Conservation (phyloP, 2,113 vertebrate species). For the Tangachromis dhanisi region DNA sequence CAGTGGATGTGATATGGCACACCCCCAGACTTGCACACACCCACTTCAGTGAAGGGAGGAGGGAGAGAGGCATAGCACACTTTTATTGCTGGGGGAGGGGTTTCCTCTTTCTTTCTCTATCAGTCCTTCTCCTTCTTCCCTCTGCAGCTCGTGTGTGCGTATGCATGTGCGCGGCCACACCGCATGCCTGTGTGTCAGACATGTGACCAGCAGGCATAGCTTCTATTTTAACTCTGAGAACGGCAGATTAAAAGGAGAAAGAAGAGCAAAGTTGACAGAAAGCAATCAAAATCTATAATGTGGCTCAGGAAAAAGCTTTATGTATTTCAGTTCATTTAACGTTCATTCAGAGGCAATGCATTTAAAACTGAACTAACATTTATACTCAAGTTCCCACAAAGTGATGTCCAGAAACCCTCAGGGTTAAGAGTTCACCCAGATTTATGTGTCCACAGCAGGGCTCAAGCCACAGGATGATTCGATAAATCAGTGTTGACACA, state of each 20-base stretch:
- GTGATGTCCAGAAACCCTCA: neutral
- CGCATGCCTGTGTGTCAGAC: slow-evolving; percentile 63
- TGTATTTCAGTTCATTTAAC: neutral
- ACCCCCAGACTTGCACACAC: slow-evolving; percentile 51
- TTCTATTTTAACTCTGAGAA: slow-evolving; percentile 72
- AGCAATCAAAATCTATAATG: neutral
- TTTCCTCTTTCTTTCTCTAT: neutral
- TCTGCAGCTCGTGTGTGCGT: slow-evolving; percentile 32
- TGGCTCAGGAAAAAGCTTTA: neutral
- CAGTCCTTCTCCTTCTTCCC: neutral
- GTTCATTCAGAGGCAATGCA: neutral
- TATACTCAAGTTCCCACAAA: neutral
- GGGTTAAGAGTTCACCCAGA: neutral
- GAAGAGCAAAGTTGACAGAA: neutral
- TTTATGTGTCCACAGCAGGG: neutral
- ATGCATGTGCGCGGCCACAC: slow-evolving; percentile 26
- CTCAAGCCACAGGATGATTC: neutral
- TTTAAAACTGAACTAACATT: neutral
- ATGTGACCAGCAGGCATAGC: slow-evolving; percentile 65
- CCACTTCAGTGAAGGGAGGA: slow-evolving; percentile 8
- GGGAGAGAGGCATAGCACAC: neutral
- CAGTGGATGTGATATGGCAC: slow-evolving; percentile 63
- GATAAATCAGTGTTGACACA: neutral
- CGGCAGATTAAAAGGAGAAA: neutral
- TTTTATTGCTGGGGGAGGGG: slow-evolving; percentile 28